These are phyloP conservation scores for Prinia subflava DNA, from an alignment of 2,113 vertebrate genomes.

Conservation along the genomic window DNA sequence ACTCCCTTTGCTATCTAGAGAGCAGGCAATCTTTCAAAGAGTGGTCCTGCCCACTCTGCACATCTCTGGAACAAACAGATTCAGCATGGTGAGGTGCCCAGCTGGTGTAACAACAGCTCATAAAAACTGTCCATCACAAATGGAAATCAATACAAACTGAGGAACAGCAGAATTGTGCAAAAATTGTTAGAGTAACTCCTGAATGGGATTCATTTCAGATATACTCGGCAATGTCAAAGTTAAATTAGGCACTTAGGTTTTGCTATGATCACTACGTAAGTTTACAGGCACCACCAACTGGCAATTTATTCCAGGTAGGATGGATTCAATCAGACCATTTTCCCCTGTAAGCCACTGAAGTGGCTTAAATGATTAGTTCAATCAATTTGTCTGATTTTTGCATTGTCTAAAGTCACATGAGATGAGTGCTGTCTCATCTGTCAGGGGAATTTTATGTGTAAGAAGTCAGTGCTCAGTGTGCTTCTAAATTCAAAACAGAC, in stretches of 20 bases:
- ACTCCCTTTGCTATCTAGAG: neutral
- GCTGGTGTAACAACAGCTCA: neutral
- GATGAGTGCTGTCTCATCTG: neutral
- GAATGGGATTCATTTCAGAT: neutral
- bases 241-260: neutral
- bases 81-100: neutral
- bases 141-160: neutral
- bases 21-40: neutral
- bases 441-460: neutral
- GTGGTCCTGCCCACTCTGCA: neutral
- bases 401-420: conserved; percentile 18
- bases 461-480: neutral
- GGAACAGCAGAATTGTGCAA: neutral
- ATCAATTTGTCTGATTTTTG: neutral
- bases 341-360: neutral
- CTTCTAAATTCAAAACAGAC: neutral
- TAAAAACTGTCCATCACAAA: neutral
- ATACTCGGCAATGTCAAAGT: neutral
- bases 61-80: neutral
- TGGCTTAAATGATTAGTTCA: neutral
- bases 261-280: neutral
- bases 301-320: neutral
- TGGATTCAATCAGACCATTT: conserved; percentile 4
- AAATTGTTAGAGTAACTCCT: neutral
- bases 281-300: neutral